Evolutionary conservation across 2,113 vertebrate genomes (phyloP).

Genomic region (Danionella cerebrum): DNA sequence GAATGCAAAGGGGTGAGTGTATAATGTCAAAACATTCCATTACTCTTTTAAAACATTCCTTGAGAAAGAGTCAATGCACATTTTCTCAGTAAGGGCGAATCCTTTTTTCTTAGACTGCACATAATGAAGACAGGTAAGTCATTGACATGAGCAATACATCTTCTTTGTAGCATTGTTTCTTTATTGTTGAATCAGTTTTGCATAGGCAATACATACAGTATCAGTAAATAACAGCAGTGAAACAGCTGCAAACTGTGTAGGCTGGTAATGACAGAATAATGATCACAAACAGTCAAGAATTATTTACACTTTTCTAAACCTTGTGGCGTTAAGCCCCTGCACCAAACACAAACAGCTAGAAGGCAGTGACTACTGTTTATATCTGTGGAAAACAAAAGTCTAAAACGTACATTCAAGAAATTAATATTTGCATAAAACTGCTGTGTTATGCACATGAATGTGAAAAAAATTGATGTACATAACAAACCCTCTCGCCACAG

Average conservation of each 20-base stretch:
- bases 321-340: constrained; percentile 95
- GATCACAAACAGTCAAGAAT: constrained; percentile 99
- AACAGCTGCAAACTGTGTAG: constrained; percentile 99
- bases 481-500: too few species aligned
- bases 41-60: too few species aligned
- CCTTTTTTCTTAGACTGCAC: not conserved
- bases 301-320: constrained; percentile 99
- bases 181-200: constrained; percentile 99
- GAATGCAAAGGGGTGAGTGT: too few species aligned
- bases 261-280: constrained; percentile 99
- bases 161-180: constrained; percentile 98
- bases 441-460: constrained; percentile 62
- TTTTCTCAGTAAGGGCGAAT: too few species aligned
- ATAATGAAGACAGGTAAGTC: not conserved
- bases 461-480: constrained; percentile 58
- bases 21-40: too few species aligned
- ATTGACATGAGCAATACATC: constrained; percentile 24
- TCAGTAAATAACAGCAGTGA: constrained; percentile 99
- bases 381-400: constrained; percentile 43
- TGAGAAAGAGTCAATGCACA: too few species aligned
- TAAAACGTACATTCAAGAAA: constrained; percentile 73
- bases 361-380: constrained; percentile 57
- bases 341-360: constrained; percentile 65
- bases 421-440: constrained; percentile 65
- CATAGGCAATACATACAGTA: constrained; percentile 99